phyloP scores from a whole-genome alignment of 1,140 invertebrate genomes.

The Thaumatotibia leucotreta region DNA sequence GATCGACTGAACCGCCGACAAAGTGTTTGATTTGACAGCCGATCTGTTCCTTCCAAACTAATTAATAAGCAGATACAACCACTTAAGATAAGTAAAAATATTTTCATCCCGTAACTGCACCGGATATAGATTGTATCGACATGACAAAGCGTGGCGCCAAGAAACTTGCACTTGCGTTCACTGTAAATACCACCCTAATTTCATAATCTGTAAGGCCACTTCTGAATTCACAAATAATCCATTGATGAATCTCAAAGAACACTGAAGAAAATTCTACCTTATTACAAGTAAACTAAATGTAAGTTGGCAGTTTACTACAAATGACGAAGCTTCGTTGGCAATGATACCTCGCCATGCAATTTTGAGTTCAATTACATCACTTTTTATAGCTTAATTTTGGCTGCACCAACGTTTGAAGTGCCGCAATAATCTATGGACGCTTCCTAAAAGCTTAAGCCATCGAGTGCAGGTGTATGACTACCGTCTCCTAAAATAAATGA shows the following conservation, averaged over 20 bases:
- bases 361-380: not conserved
- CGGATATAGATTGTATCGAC: conserved; percentile 72
- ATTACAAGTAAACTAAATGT: conserved; percentile 16
- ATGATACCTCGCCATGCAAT: not conserved
- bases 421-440: conserved; percentile 51
- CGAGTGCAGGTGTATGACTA: conserved; percentile 70
- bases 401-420: conserved; percentile 40
- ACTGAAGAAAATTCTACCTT: conserved; percentile 25
- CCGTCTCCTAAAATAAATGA: conserved; percentile 73
- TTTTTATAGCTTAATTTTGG: conserved; percentile 19
- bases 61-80: conserved; percentile 76
- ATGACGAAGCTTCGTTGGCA: conserved; percentile 32
- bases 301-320: conserved; percentile 24
- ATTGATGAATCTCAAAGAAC: conserved; percentile 18
- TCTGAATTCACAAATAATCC: conserved; percentile 9
- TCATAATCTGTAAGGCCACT: not conserved
- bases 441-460: conserved; percentile 65
- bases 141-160: conserved; percentile 72
- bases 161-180: conserved; percentile 20
- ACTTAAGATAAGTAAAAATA: conserved; percentile 76
- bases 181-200: conserved; percentile 20
- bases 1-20: conserved; percentile 47
- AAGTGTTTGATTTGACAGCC: conserved; percentile 71
- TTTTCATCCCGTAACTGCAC: conserved; percentile 72
- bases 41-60: conserved; percentile 62